Evolutionary conservation across 2,888 invertebrate genomes (phyloP).

Genomic region (Lepidochrysops patricia): DNA sequence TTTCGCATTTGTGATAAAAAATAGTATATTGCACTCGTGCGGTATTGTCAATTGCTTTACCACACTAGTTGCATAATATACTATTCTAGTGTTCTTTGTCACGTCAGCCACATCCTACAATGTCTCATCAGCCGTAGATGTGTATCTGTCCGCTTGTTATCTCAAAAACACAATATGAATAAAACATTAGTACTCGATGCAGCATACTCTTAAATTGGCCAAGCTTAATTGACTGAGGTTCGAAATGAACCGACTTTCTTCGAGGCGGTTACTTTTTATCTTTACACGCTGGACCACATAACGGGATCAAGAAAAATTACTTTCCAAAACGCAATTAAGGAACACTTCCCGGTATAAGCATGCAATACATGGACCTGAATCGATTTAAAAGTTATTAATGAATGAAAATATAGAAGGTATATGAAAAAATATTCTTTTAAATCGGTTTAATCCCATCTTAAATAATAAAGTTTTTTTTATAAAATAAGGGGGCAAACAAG

Average conservation of each 20-base stretch:
- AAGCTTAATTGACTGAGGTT: constrained; percentile 71
- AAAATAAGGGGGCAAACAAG: too few species aligned
- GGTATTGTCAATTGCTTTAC: too few species aligned
- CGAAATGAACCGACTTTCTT: constrained; percentile 51
- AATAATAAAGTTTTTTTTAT: too few species aligned
- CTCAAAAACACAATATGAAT: constrained; percentile 74
- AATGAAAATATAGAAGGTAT: too few species aligned
- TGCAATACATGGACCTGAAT: constrained; percentile 6
- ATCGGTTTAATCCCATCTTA: too few species aligned
- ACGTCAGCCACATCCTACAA: not conserved
- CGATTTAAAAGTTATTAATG: too few species aligned
- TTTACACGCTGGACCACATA: constrained; percentile 16
- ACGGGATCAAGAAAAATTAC: constrained; percentile 12
- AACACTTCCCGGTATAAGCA: constrained; percentile 13
- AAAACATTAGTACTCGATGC: constrained; percentile 65
- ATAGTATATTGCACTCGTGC: too few species aligned
- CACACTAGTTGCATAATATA: too few species aligned
- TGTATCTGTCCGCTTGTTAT: constrained; percentile 71
- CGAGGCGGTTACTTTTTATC: constrained; percentile 16
- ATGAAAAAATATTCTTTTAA: too few species aligned
- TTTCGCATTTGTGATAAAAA: too few species aligned
- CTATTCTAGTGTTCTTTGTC: too few species aligned
- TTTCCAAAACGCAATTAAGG: constrained; percentile 15
- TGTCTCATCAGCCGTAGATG: constrained; percentile 62
- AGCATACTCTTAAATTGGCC: constrained; percentile 66